Conservation (phyloP, 2,888 invertebrate species). For the Volucella inflata region DNA sequence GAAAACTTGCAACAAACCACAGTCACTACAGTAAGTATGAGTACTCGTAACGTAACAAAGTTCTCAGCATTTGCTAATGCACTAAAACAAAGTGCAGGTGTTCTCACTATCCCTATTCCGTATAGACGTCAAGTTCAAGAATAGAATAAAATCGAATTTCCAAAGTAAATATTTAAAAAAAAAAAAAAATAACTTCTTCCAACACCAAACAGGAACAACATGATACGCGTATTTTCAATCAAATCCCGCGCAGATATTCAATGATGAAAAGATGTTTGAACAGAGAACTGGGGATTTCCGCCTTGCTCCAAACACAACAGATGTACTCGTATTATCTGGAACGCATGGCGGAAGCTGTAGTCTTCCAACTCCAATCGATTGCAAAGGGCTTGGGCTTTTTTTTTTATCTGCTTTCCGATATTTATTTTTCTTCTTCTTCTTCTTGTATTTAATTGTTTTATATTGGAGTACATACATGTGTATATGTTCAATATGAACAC, state of each 20-base stretch:
- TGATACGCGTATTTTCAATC: conserved; percentile 13
- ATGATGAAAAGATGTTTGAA: conserved; percentile 1
- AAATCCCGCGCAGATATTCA: conserved; percentile 26
- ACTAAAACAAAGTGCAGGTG: conserved; percentile 28
- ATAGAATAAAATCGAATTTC: conserved; percentile 40
- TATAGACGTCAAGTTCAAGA: conserved; percentile 45
- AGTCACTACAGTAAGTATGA: too few relatives aligned
- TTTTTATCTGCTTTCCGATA: conserved; percentile 11
- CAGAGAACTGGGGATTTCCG: neutral
- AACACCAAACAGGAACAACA: conserved; percentile 6
- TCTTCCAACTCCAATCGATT: conserved; percentile 14
- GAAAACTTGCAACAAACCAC: too few relatives aligned
- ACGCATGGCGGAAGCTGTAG: conserved; percentile 17
- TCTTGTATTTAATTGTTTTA: conserved; percentile 8
- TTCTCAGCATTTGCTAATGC: neutral
- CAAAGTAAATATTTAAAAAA: conserved; percentile 40
- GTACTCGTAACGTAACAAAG: neutral
- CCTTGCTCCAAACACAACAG: conserved; percentile 31
- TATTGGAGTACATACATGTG: conserved; percentile 1
- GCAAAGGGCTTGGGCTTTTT: conserved; percentile 7
- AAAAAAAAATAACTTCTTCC: neutral
- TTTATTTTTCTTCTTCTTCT: conserved; percentile 29
- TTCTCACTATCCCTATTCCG: conserved; percentile 1
- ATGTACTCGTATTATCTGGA: neutral
- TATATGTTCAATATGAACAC: conserved; percentile 34